Base-by-base conservation (phyloP, 2,797 vertebrate genomes). In the Bovichtus diacanthus region DNA sequence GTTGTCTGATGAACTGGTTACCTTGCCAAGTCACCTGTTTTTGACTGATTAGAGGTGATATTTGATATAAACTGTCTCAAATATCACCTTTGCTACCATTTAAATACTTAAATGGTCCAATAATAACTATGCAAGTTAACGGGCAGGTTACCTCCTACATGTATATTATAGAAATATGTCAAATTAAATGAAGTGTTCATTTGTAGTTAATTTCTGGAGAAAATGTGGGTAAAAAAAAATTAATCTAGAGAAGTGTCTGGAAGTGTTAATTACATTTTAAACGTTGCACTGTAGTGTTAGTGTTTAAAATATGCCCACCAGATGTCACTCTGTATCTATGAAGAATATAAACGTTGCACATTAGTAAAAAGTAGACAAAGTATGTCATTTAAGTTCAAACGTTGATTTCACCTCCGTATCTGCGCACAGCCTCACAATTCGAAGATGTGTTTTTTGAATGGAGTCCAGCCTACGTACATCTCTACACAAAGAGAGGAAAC, bases 301-400 rank as follows among this genome's bases (percentile, higher is more conserved):
- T 21, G 49, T 58, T 68, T 60, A 62, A 73, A 70, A 58, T 10
- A 36, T 36, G 70, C 51, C 81, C 86, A 74, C 49, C 67, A 88
- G 85, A 64, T 85, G 86, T 86, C 88, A 49, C 87, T 60, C 4
- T 61, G n/a, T 29, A 1, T 50, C 47, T 5, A 21, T 13, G 58
- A 39, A 11, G 3, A 68, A 76, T 58, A 65, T 27, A 27, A 80
- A 80, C 44, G 25, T 69, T 70, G 27, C 55, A 77, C 61, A 75
- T 69, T 43, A 61, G 60, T 27, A 31, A 60, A 76, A 78, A 49
- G 13, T n/a, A 55, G 19, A 13, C 54, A 58, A 72, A n/a, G 29
- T 29, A 13, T 10, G 1, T 0, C 13, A 29, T 63, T 18, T 9
- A 9, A n/a, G 18, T 12, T 23, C 1, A 47, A 16, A 61, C 4